Conservation (phyloP, 2,113 vertebrate species). For the Hypanus sabinus region DNA sequence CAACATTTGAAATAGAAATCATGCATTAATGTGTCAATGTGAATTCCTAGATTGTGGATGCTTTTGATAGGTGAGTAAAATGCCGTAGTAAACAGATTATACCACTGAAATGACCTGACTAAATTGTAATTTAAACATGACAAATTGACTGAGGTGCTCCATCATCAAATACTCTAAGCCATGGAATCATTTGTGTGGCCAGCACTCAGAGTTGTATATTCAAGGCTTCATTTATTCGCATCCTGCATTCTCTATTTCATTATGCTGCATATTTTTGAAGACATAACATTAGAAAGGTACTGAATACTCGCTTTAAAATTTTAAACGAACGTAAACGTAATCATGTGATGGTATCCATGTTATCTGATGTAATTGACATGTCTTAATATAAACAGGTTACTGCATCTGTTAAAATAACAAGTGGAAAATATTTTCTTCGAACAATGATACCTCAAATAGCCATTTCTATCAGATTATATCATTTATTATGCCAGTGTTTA, state of each 20-base stretch:
- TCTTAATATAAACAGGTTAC: neutral
- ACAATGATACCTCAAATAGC: neutral
- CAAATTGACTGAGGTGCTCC: slow-evolving; percentile 18
- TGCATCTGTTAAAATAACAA: neutral
- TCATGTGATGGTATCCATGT: neutral
- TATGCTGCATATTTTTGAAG: neutral
- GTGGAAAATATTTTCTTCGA: neutral
- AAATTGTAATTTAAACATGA: slow-evolving; percentile 27
- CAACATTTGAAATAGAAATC: neutral
- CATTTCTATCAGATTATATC: neutral
- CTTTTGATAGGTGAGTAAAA: neutral
- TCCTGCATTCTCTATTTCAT: neutral
- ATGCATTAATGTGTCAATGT: slow-evolving; percentile 2
- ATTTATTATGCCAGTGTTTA: neutral
- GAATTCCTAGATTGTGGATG: neutral
- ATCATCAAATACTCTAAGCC: neutral
- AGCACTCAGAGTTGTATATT: neutral
- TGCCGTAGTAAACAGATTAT: slow-evolving; percentile 24
- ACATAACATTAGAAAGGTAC: neutral
- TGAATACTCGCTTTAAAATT: neutral
- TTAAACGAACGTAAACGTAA: neutral
- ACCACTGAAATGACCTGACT: neutral
- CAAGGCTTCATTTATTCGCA: neutral
- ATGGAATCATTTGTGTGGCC: neutral
- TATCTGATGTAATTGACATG: neutral